Conservation (phyloP, 2,888 invertebrate species). For the Ochropacha duplaris region DNA sequence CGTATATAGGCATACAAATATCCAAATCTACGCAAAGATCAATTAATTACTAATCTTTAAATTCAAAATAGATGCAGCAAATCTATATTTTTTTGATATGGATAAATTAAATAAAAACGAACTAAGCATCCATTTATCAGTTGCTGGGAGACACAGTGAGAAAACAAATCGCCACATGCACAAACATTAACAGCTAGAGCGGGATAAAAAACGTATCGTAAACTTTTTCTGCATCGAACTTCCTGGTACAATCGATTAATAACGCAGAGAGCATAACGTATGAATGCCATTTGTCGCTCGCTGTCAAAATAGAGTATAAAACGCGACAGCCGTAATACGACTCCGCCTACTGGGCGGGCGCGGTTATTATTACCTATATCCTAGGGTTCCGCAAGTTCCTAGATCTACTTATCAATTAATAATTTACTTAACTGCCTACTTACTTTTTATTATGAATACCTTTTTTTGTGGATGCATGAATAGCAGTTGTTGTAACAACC, state of each 20-base stretch:
- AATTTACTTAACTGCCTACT: background rate
- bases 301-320: constrained; percentile 78
- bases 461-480: no score
- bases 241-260: constrained; percentile 66
- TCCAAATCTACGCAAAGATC: no score
- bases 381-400: background rate
- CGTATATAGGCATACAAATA: background rate
- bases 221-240: constrained; percentile 42
- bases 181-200: constrained; percentile 42
- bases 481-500: no score
- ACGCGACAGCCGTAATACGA: constrained; percentile 58
- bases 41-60: no score
- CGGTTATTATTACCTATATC: constrained; percentile 11
- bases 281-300: constrained; percentile 71
- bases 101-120: constrained; percentile 2
- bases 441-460: no score
- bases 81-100: no score
- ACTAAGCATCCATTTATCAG: constrained; percentile 26
- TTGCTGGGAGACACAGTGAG: constrained; percentile 19
- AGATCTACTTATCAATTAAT: constrained; percentile 5
- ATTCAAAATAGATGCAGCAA: no score
- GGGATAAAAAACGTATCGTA: constrained; percentile 49
- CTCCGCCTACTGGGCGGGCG: constrained; percentile 67
- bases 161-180: constrained; percentile 48
- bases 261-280: constrained; percentile 44